A percentile compares a stretch with the other conserved stretches of the same genome.
Conservation (phyloP, 1,140 invertebrate species). For the Cotesia chilonis region DNA sequence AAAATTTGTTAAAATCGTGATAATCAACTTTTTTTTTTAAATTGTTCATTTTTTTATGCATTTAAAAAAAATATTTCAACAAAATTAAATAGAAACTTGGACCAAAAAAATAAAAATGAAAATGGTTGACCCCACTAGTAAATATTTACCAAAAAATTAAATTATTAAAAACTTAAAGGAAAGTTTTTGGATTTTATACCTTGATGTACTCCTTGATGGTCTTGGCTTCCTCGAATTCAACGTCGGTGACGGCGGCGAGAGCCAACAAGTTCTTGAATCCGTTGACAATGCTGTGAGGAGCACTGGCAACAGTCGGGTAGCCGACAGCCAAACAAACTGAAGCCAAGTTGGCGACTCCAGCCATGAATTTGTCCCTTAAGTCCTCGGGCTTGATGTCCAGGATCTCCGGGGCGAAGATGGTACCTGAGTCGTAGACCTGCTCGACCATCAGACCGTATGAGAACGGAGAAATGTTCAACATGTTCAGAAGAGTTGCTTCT, state of each 20-base stretch:
- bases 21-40: no score
- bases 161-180: constrained; percentile 23
- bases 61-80: no score
- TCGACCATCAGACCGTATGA: constrained; percentile 96
- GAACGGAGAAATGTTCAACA: constrained; percentile 99
- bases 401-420: constrained; percentile 95
- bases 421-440: constrained; percentile 98
- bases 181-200: constrained; percentile 59
- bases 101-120: no score
- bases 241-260: constrained; percentile 93
- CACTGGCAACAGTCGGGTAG: constrained; percentile 96
- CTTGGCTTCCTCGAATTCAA: constrained; percentile 92
- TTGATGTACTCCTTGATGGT: constrained; percentile 92
- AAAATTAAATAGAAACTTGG: no score
- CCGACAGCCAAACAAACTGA: constrained; percentile 92
- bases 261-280: constrained; percentile 98
- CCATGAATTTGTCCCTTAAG: constrained; percentile 87
- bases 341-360: constrained; percentile 93
- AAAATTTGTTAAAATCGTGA: no score
- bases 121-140: no score
- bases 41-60: no score
- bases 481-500: constrained; percentile 98
- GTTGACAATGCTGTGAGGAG: constrained; percentile 95
- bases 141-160: constrained; percentile 2
- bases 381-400: constrained; percentile 98